Evolutionary conservation across 2,797 vertebrate genomes (phyloP), one percentile per base, ranked within the genome.

Genomic region (Ibycter americanus): DNA sequence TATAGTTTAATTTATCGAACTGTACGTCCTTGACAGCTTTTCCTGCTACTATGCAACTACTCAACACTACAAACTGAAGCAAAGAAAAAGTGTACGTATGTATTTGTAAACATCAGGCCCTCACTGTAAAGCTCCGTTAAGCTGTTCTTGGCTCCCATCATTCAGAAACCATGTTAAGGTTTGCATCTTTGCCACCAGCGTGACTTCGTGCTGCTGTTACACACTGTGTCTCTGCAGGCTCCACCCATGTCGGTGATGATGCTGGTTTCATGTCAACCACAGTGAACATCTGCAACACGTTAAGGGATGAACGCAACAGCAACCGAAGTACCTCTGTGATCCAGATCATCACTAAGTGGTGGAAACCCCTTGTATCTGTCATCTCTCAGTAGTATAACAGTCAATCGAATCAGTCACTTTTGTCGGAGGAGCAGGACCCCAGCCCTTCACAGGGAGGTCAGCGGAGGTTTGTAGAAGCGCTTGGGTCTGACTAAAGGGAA

Each of bases 191-290:
- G 55, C 65, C 51, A 29, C 44, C 65, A 49, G n/a, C 49, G 3
- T 44, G 79, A 46, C 55, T 80, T 38, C 27, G 29, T 62, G 78
- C 52, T 76, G 0, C 29, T 40, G 15, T 13, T 51, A 8, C 4
- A 20, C 26, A 2, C 20, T 12, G 0, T 9, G 15, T 55, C 71
- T 90, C 23, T 40, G 14, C 29, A 29, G 47, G 11, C 19, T 90
- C 13, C 15, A 29, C 36, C 61, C 2, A 0, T 36, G 46, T 26
- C 68, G 18, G 1, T 20, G 68, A 6, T 8, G 16, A 16, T 46
- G n/a, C 36, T 77, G 40, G 23, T 70, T 70, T 65, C 46, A 1
- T 44, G 62, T 34, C 6, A 3, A 22, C 38, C 54, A 34, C n/a
- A 20, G 9, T 16, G 49, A 67, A 26, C 21, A 40, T 65, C 44